A percentile compares a stretch with the other conserved stretches of the same genome.
phyloP scores from a whole-genome alignment of 2,888 invertebrate genomes.

The Synergus laeviventris region DNA sequence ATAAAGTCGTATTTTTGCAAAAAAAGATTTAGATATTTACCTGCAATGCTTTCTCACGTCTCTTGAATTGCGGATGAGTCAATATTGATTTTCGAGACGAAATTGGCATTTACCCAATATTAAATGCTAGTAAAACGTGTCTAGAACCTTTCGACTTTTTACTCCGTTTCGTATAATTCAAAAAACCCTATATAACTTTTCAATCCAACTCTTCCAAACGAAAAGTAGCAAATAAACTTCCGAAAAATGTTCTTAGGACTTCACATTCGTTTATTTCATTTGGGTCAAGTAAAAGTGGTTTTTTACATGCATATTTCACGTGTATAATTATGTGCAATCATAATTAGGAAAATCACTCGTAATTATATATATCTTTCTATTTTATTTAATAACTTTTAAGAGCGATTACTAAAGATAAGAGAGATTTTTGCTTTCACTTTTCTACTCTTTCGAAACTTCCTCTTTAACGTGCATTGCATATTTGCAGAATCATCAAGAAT shows the following conservation, averaged over 20 bases:
- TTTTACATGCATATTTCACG: not conserved
- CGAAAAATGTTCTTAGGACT: not conserved
- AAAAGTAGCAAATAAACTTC: not conserved
- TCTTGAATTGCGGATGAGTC: conserved; percentile 9
- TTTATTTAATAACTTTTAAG: not conserved
- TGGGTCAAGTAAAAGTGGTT: not conserved
- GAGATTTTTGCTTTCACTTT: not conserved
- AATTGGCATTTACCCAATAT: conserved; percentile 21
- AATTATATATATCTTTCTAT: not conserved
- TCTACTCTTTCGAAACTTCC: not conserved
- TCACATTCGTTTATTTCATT: not conserved
- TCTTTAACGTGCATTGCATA: not conserved
- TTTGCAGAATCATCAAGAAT: not conserved
- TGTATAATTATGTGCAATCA: not conserved
- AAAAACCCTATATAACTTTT: too few species aligned
- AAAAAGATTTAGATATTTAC: conserved; percentile 9
- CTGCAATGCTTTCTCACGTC: conserved; percentile 14
- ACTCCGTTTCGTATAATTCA: not conserved
- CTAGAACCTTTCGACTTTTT: not conserved
- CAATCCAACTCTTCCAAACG: not conserved
- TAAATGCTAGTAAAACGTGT: conserved; percentile 32
- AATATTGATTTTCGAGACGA: conserved; percentile 30
- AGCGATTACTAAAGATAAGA: not conserved
- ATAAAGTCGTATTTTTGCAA: not conserved
- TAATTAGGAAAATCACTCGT: not conserved